Conservation (phyloP, 2,797 vertebrate species). For the Taeniopygia guttata region DNA sequence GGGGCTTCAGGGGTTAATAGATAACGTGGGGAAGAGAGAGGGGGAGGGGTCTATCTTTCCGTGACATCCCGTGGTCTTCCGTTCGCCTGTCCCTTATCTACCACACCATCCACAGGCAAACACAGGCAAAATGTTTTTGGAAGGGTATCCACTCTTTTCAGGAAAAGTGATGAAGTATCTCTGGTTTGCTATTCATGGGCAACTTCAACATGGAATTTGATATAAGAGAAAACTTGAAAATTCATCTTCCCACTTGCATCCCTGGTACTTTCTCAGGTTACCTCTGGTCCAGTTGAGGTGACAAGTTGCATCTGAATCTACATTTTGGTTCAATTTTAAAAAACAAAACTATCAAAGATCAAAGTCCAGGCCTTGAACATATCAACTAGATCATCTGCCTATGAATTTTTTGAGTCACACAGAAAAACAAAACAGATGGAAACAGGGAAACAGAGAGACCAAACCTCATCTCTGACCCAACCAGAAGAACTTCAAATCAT, state of each 20-base stretch:
- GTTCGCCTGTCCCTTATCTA: too few species aligned
- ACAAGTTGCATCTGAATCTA: neutral
- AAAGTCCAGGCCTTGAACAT: neutral
- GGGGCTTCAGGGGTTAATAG: too few species aligned
- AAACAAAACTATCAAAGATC: neutral
- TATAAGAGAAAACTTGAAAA: neutral
- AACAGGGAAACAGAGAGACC: neutral
- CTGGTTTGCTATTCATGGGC: neutral
- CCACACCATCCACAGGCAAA: neutral
- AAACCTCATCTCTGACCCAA: neutral
- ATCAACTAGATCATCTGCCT: neutral
- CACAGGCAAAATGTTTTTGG: neutral
- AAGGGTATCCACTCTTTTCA: neutral
- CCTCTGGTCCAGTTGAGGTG: neutral
- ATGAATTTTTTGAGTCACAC: neutral
- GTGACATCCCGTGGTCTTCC: too few species aligned
- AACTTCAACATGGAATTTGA: neutral
- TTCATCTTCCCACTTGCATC: neutral
- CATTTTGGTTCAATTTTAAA: neutral
- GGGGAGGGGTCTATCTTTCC: too few species aligned
- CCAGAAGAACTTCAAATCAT: neutral
- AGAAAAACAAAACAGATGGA: neutral
- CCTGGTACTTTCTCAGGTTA: neutral
- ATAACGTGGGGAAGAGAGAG: too few species aligned
- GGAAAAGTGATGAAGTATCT: neutral